phyloP scores from a whole-genome alignment of 1,140 invertebrate species.

The Phocides pigmalion region DNA sequence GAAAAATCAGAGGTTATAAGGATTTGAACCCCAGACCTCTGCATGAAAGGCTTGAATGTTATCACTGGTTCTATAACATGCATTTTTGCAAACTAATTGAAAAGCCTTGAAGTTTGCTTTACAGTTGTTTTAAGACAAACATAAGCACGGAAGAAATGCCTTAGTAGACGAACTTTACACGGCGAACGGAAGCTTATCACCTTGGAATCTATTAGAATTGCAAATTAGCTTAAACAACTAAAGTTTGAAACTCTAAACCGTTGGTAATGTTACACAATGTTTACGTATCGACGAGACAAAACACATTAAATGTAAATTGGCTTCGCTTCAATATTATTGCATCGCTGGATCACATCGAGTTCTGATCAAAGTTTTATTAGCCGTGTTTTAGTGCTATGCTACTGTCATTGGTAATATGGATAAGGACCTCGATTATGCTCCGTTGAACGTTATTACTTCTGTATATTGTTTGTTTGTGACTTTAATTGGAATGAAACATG shows the following conservation, averaged over 20 bases:
- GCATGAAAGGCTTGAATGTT: no score
- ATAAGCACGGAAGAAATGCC: no score
- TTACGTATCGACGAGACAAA: constrained; percentile 25
- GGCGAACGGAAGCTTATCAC: not conserved
- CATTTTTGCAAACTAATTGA: no score
- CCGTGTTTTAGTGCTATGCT: constrained; percentile 24
- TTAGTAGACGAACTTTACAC: not conserved
- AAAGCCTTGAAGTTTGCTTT: no score
- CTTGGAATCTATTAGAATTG: constrained; percentile 16
- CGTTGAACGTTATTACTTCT: constrained; percentile 21
- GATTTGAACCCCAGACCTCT: no score
- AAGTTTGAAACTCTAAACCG: constrained; percentile 17
- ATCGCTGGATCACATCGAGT: constrained; percentile 20
- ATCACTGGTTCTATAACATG: no score
- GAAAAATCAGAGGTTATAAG: no score
- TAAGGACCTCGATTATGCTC: constrained; percentile 27
- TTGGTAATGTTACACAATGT: constrained; percentile 13
- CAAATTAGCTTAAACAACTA: constrained; percentile 20
- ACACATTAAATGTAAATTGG: constrained; percentile 34
- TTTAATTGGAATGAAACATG: constrained; percentile 13
- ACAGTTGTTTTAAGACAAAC: no score
- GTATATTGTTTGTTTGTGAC: constrained; percentile 21
- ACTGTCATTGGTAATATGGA: constrained; percentile 27
- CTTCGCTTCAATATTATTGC: constrained; percentile 30
- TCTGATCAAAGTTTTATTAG: constrained; percentile 30